These are phyloP conservation scores for Crenichthys baileyi DNA, from an alignment of 2,797 vertebrate genomes.

Conservation along the genomic window DNA sequence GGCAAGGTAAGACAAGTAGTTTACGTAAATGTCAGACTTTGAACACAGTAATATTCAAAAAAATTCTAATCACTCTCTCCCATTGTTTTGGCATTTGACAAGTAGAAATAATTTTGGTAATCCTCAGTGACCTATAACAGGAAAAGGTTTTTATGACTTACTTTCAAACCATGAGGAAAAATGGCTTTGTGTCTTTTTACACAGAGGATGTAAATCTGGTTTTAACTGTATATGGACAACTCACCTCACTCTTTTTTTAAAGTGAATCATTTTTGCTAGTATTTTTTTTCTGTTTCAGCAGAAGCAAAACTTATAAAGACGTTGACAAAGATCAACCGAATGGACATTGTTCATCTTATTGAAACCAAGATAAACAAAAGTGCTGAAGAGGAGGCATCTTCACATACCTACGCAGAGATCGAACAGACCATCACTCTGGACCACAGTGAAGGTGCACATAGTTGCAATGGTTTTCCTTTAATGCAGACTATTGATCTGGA, in stretches of 20 bases:
- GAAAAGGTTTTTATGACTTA: not conserved
- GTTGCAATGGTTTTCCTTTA: not conserved
- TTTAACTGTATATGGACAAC: not conserved
- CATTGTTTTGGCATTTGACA: not conserved
- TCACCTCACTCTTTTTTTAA: not conserved
- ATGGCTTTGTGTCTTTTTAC: not conserved
- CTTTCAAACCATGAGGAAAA: not conserved
- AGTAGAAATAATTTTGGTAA: not conserved
- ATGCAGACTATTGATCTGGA: not conserved
- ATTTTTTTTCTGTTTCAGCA: slow-evolving; percentile 60
- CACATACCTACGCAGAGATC: slow-evolving; percentile 88
- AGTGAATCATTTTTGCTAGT: not conserved
- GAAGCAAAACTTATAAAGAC: slow-evolving; percentile 87
- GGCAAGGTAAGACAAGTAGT: slow-evolving; percentile 87
- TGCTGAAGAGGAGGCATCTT: slow-evolving; percentile 75
- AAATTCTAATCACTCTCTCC: not conserved
- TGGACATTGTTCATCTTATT: slow-evolving; percentile 97
- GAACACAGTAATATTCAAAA: too few species aligned
- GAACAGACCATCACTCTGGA: slow-evolving; percentile 90
- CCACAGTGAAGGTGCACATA: slow-evolving; percentile 89
- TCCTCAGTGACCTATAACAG: not conserved
- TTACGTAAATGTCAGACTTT: slow-evolving; percentile 42
- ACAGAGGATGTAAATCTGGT: not conserved
- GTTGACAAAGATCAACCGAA: slow-evolving; percentile 95
- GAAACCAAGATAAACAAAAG: slow-evolving; percentile 86